A percentile compares a stretch with the other conserved stretches of the same genome.
phyloP scores from a whole-genome alignment of 2,888 invertebrate genomes.

The Chamaedrilus cognettii region DNA sequence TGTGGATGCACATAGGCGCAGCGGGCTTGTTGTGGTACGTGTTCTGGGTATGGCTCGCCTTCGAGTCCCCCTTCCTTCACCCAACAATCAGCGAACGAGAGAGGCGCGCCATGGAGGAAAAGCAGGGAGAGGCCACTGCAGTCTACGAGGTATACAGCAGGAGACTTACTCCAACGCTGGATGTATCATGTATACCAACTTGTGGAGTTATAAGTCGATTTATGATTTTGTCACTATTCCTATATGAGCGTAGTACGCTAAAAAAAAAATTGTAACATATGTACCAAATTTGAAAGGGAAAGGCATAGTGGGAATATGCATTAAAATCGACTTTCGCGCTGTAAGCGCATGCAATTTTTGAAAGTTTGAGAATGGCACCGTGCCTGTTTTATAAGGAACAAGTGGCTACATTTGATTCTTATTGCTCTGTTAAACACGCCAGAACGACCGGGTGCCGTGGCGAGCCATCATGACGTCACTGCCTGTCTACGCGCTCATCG shows the following conservation, averaged over 20 bases:
- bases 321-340: no score
- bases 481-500: slow-evolving; percentile 50
- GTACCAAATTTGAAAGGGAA: no score
- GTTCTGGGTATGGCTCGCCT: slow-evolving; percentile 45
- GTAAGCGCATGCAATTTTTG: no score
- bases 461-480: slow-evolving; percentile 48
- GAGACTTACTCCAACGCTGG: no score
- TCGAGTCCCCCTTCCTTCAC: slow-evolving; percentile 51
- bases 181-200: no score
- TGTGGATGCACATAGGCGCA: slow-evolving; percentile 45
- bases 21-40: slow-evolving; percentile 50
- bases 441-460: slow-evolving; percentile 53
- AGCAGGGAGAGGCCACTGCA: slow-evolving; percentile 46
- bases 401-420: neutral
- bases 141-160: slow-evolving; percentile 46
- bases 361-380: no score
- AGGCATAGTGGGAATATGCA: no score
- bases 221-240: no score
- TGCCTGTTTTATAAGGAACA: neutral
- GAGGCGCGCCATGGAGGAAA: slow-evolving; percentile 40
- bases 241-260: no score
- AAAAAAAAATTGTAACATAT: no score
- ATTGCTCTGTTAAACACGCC: slow-evolving; percentile 33
- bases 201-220: no score
- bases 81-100: slow-evolving; percentile 48